Evolutionary conservation across 2,888 invertebrate species (phyloP).

Genomic region (Drosophila ochracea): DNA sequence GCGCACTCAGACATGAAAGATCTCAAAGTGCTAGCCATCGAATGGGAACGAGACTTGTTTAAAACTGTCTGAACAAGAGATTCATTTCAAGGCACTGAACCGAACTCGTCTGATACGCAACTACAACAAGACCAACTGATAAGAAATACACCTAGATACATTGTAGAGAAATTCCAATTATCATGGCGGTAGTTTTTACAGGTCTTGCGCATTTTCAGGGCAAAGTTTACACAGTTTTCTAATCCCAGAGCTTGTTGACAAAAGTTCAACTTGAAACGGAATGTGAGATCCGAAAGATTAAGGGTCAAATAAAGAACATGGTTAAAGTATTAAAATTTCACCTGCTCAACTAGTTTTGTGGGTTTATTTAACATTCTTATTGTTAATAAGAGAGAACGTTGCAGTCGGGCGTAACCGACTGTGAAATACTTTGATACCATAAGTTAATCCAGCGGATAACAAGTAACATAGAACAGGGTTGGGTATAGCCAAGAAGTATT

Average conservation of each 20-base stretch:
- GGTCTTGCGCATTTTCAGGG: neutral
- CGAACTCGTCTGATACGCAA: slow-evolving; percentile 10
- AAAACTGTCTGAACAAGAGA: slow-evolving; percentile 32
- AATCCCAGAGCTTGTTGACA: neutral
- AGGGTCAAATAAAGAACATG: neutral
- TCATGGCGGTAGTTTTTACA: neutral
- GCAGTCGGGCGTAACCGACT: too few species aligned
- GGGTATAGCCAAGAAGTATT: too few species aligned
- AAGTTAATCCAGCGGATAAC: too few species aligned
- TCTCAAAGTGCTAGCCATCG: slow-evolving; percentile 33
- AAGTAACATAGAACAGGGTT: too few species aligned
- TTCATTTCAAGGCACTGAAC: slow-evolving; percentile 35
- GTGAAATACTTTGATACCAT: too few species aligned
- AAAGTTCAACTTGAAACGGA: neutral
- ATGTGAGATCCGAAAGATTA: neutral
- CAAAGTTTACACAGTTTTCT: slow-evolving; percentile 10
- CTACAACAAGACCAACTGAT: slow-evolving; percentile 25
- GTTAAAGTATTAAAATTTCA: neutral
- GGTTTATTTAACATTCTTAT: neutral
- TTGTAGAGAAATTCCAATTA: slow-evolving; percentile 8
- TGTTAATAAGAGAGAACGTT: too few species aligned
- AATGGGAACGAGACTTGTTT: slow-evolving; percentile 33
- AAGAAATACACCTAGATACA: slow-evolving; percentile 10
- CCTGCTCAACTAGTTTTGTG: neutral
- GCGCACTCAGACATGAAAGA: slow-evolving; percentile 61